These are phyloP conservation scores for Pseudorasbora parva DNA, from an alignment of 2,113 vertebrate species.

Conservation along the genomic window DNA sequence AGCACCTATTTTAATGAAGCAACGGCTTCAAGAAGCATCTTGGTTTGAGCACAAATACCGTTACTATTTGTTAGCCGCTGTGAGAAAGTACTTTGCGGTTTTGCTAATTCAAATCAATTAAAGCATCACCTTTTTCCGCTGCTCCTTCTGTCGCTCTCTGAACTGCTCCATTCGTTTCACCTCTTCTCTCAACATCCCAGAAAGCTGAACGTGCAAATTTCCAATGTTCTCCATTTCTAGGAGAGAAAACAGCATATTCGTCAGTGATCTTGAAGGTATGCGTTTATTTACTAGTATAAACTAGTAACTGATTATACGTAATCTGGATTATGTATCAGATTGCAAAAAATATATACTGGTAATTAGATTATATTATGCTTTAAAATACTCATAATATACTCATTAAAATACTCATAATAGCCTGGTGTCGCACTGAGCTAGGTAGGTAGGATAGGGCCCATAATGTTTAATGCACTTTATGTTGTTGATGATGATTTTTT, in stretches of 20 bases:
- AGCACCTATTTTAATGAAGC: background rate
- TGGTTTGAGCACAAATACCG: background rate
- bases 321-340: too few species aligned
- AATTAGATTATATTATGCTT: too few species aligned
- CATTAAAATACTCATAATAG: too few species aligned
- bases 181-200: slow-evolving; percentile 85
- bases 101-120: background rate
- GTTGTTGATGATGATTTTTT: too few species aligned
- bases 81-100: background rate
- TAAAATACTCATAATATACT: too few species aligned
- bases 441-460: too few species aligned
- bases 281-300: background rate
- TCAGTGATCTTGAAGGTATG: background rate
- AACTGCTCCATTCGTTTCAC: slow-evolving; percentile 88
- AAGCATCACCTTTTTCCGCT: slow-evolving; percentile 87
- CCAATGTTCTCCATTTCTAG: slow-evolving; percentile 90
- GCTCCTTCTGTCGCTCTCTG: slow-evolving; percentile 93
- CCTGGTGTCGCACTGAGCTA: too few species aligned
- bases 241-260: slow-evolving; percentile 11
- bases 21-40: background rate
- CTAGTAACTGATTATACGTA: background rate
- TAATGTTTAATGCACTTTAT: too few species aligned
- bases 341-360: too few species aligned
- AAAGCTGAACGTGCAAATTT: slow-evolving; percentile 89
- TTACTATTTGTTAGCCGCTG: background rate